These are phyloP conservation scores for Zaprionus lineosus DNA, from an alignment of 2,888 invertebrate genomes.

Conservation along the genomic window DNA sequence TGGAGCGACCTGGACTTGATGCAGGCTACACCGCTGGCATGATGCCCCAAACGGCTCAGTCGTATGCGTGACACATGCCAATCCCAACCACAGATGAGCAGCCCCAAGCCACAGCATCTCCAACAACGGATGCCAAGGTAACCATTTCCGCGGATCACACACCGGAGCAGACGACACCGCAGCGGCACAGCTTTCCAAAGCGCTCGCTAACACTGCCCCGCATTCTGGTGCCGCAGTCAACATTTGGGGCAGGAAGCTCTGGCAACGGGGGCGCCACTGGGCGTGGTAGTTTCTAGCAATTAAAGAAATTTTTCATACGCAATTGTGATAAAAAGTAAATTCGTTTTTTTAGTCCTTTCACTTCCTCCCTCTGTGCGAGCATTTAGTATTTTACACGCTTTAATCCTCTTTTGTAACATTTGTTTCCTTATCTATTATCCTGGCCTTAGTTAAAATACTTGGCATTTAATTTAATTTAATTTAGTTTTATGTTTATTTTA, in stretches of 20 bases:
- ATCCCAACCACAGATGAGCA: slow-evolving; percentile 25
- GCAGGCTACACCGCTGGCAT: slow-evolving; percentile 71
- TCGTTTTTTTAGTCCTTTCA: slow-evolving; percentile 33
- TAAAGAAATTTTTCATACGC: slow-evolving; percentile 82
- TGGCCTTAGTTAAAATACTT: slow-evolving; percentile 28
- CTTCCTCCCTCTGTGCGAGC: slow-evolving; percentile 19
- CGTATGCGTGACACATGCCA: slow-evolving; percentile 84
- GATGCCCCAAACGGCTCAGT: slow-evolving; percentile 84
- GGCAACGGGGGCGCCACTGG: slow-evolving; percentile 40
- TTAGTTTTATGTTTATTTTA: slow-evolving; percentile 31
- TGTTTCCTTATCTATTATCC: slow-evolving; percentile 63
- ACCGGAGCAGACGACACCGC: slow-evolving; percentile 43
- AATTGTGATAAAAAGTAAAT: slow-evolving; percentile 81
- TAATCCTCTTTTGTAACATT: slow-evolving; percentile 68
- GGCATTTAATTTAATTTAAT: slow-evolving; percentile 48
- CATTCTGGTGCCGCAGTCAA: slow-evolving; percentile 65
- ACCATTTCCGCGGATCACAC: slow-evolving; percentile 26
- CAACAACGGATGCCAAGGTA: slow-evolving; percentile 5
- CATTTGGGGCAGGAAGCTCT: slow-evolving; percentile 35
- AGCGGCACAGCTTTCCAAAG: slow-evolving; percentile 71
- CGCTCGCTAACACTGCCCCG: slow-evolving; percentile 78
- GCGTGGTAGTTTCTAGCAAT: slow-evolving; percentile 80
- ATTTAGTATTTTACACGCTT: too few species aligned
- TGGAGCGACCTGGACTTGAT: slow-evolving; percentile 86
- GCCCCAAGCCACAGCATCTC: not conserved